Percentiles rank a stretch among this genome's conserved stretches.
Conservation (phyloP, 2,113 vertebrate species). For the Riparia riparia region DNA sequence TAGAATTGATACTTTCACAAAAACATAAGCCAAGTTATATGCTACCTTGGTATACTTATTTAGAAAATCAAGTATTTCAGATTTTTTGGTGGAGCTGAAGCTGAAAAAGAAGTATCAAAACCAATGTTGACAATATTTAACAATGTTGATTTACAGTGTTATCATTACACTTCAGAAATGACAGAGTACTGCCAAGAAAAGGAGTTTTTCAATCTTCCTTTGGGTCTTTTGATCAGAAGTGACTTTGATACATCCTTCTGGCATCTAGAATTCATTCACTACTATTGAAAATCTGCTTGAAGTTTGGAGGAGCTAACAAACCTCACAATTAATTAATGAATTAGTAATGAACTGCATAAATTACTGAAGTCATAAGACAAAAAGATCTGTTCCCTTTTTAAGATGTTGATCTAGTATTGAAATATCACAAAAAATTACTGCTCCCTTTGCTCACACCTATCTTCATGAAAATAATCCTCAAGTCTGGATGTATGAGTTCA, state of each 20-base stretch:
- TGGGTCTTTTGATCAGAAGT: not conserved
- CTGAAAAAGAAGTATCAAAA: not conserved
- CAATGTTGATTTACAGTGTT: not conserved
- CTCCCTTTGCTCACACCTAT: not conserved
- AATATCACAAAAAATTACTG: not conserved
- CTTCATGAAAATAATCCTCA: not conserved
- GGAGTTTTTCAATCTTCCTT: not conserved
- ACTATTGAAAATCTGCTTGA: not conserved
- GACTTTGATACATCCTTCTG: not conserved
- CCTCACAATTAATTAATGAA: not conserved
- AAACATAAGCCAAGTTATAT: not conserved
- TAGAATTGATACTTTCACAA: not conserved
- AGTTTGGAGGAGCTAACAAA: not conserved
- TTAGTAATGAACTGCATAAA: not conserved
- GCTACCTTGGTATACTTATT: not conserved
- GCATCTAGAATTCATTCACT: not conserved
- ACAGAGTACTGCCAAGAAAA: not conserved
- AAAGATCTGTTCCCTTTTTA: not conserved
- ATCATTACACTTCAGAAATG: not conserved
- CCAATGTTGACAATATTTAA: not conserved
- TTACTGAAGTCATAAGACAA: not conserved
- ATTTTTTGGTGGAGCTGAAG: not conserved
- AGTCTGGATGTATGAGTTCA: not conserved
- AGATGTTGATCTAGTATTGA: not conserved
- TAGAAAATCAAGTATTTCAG: not conserved